These are phyloP conservation scores for Fragum sueziense DNA, from an alignment of 2,888 invertebrate species.

Conservation along the genomic window DNA sequence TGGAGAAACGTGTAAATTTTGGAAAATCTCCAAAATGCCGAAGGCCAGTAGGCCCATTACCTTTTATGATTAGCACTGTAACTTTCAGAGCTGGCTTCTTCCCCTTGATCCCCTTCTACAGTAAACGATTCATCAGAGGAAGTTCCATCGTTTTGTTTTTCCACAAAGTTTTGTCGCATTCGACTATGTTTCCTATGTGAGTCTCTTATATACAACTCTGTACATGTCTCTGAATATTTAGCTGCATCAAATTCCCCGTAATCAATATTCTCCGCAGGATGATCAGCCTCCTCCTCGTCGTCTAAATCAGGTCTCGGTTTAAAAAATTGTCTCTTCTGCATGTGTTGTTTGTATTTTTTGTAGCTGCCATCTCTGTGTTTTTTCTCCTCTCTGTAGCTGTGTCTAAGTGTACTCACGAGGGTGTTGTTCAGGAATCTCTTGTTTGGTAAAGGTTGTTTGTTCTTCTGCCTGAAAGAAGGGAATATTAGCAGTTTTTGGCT, in stretches of 20 bases:
- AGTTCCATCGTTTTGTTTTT: slow-evolving; percentile 43
- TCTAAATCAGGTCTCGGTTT: slow-evolving; percentile 21
- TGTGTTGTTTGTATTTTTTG: slow-evolving; percentile 39
- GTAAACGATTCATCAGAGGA: slow-evolving; percentile 45
- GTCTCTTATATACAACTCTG: slow-evolving; percentile 51
- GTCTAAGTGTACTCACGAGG: slow-evolving; percentile 73
- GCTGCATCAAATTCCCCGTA: slow-evolving; percentile 59
- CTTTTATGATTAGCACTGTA: neutral
- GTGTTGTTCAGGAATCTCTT: slow-evolving; percentile 78
- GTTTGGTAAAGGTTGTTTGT: slow-evolving; percentile 69
- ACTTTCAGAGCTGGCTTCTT: slow-evolving; percentile 5
- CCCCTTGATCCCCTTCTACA: slow-evolving; percentile 37
- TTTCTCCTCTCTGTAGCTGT: slow-evolving; percentile 55
- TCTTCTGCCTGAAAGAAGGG: slow-evolving; percentile 70
- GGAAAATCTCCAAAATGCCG: too few species aligned
- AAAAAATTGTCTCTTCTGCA: slow-evolving; percentile 15
- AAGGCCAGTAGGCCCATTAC: too few species aligned
- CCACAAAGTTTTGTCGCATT: slow-evolving; percentile 55
- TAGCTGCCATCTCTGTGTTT: slow-evolving; percentile 42
- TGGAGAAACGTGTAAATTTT: too few species aligned
- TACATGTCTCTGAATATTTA: slow-evolving; percentile 51
- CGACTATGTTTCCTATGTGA: slow-evolving; percentile 55
- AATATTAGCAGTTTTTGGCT: too few species aligned
- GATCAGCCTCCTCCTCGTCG: slow-evolving; percentile 23
- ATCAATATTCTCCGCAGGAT: slow-evolving; percentile 38